Percentiles rank a stretch among this genome's conserved stretches.
Evolutionary conservation across 2,888 invertebrate genomes (phyloP).

Genomic region (Parnassius orleans): DNA sequence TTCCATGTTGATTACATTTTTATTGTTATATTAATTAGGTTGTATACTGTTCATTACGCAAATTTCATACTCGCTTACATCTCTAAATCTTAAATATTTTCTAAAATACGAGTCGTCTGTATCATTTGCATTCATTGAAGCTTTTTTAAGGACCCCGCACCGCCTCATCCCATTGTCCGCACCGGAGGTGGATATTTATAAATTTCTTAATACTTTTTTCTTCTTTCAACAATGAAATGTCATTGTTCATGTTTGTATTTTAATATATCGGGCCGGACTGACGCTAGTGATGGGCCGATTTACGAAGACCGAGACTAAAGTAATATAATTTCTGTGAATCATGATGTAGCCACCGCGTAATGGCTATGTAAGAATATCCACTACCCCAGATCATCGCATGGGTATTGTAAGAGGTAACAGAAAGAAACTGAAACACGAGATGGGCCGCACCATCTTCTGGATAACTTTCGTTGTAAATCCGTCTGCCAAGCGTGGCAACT

Average conservation of each 20-base stretch:
- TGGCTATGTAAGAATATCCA: too few species aligned
- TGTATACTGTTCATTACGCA: slow-evolving; percentile 40
- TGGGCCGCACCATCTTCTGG: too few species aligned
- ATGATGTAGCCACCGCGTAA: too few species aligned
- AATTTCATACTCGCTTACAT: slow-evolving; percentile 54
- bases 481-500: too few species aligned
- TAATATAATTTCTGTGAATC: too few species aligned
- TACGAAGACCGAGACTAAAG: neutral
- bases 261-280: slow-evolving; percentile 62
- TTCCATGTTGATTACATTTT: too few species aligned
- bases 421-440: too few species aligned
- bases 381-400: too few species aligned
- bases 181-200: slow-evolving; percentile 51
- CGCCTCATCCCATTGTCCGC: slow-evolving; percentile 57
- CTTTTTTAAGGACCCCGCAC: slow-evolving; percentile 47
- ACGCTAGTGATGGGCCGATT: slow-evolving; percentile 13
- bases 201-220: slow-evolving; percentile 56
- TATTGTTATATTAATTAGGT: too few species aligned
- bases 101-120: slow-evolving; percentile 44
- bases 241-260: slow-evolving; percentile 76
- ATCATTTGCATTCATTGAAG: slow-evolving; percentile 57
- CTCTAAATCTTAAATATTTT: slow-evolving; percentile 44
- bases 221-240: slow-evolving; percentile 67
- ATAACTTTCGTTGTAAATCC: too few species aligned
- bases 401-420: too few species aligned